These are phyloP conservation scores for Drosophila pandora DNA, from an alignment of 1,140 invertebrate species.

Conservation along the genomic window DNA sequence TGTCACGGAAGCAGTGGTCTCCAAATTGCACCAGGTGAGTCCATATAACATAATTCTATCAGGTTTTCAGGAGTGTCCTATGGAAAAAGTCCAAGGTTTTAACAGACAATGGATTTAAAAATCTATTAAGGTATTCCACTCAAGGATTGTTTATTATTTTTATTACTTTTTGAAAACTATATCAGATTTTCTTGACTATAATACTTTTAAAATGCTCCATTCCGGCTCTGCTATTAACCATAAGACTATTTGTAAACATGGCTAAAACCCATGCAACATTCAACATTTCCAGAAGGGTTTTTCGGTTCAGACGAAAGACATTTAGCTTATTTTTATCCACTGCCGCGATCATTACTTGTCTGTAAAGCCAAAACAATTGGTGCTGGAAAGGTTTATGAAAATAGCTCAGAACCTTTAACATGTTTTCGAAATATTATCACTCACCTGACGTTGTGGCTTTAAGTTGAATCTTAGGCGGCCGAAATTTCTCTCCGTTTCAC, in stretches of 20 bases:
- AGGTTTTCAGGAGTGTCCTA: too few relatives aligned
- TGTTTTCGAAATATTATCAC: not conserved
- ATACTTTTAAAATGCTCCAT: conserved; percentile 4
- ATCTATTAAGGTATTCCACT: too few relatives aligned
- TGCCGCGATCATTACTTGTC: not conserved
- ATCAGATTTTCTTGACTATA: not conserved
- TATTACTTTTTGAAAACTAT: not conserved
- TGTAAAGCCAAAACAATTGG: conserved; percentile 40
- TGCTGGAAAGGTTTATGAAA: conserved; percentile 6
- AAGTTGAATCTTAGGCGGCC: conserved; percentile 8
- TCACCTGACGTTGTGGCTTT: not conserved
- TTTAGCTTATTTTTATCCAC: conserved; percentile 5
- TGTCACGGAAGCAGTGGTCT: conserved; percentile 86
- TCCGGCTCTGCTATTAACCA: conserved; percentile 28
- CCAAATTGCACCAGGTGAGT: conserved; percentile 85
- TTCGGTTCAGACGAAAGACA: conserved; percentile 26
- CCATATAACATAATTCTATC: not conserved
- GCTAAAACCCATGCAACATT: conserved; percentile 32
- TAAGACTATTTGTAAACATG: conserved; percentile 57
- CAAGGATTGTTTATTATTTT: too few relatives aligned
- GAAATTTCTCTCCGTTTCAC: conserved; percentile 15
- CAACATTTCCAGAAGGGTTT: conserved; percentile 26
- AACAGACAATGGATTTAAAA: too few relatives aligned
- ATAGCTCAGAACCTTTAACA: too few relatives aligned
- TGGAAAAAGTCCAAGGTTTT: too few relatives aligned